Evolutionary conservation across 2,888 invertebrate genomes (phyloP), one percentile per base, ranked within the genome.

Genomic region (Lutraria lutraria): DNA sequence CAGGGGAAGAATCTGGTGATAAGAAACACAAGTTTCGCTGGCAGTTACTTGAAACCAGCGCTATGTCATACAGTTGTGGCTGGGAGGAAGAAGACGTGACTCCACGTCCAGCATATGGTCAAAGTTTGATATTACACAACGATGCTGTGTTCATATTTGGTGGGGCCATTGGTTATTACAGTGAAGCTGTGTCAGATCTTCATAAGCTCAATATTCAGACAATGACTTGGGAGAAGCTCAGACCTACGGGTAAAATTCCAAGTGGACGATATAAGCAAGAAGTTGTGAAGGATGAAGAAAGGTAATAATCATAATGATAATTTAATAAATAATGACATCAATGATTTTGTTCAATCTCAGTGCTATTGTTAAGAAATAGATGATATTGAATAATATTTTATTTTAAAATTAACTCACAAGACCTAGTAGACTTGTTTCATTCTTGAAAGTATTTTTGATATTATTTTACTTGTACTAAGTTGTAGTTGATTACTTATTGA

Each of bases 161-260:
- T 72, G 99, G 99, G 3, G 99, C 99, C 12, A 98, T 98, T 90
- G 99, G 99, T 52, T 98, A 98, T 96, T 98, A 98, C 93, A 99
- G 98, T 96, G 98, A 98, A 93, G 98, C 98, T 97, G 90, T 94
- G 0, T 85, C 91, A 21, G 98, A 99, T 97, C 98, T 99, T 94
- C 98, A 98, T 97, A 98, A 98, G 95, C 97, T 99, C 96, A 97
- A 98, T 96, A 97, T 99, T 88, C 97, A 97, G 3, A 98, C 98
- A 87, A 97, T 97, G 94, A 96, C 97, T 0, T 99, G 99, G 99
- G 98, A 98, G 80, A 92, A 90, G 53, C 83, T 94, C 0, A 76
- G 76, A 15, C 92, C 93, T 16, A 83, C 90, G 8, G 94, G 94
- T 0, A 90, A 88, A 60, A 56, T 89, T 15, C 93, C 94, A 2